Evolutionary conservation across 37 sponge, comb jelly and placozoan species (phyloP).

Genomic region (Ephydatia muelleri): DNA sequence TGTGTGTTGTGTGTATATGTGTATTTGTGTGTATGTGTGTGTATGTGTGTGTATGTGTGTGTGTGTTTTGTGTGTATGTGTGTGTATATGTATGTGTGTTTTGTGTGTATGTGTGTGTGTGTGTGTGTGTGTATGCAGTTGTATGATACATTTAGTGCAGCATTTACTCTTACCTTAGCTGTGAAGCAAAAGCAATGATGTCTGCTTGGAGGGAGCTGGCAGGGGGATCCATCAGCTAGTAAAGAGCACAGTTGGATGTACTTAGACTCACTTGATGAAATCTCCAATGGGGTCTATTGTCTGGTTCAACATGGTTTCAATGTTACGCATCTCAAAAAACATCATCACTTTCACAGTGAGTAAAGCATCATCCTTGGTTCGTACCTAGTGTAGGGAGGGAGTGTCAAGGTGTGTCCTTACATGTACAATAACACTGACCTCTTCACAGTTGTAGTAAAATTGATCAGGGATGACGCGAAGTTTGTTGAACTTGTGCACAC

Average conservation of each 20-base stretch:
- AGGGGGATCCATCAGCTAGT: not conserved
- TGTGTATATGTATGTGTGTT: too few relatives aligned
- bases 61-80: too few relatives aligned
- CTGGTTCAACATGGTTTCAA: constrained; percentile 81
- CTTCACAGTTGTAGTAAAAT: constrained; percentile 85
- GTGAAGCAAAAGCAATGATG: constrained; percentile 83
- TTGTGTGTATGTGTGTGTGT: too few relatives aligned
- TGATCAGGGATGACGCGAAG: constrained; percentile 93
- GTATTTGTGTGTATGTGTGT: too few relatives aligned
- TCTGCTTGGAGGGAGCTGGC: constrained; percentile 80
- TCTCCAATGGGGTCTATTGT: constrained; percentile 89
- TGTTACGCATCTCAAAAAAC: constrained; percentile 85
- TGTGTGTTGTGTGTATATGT: too few relatives aligned
- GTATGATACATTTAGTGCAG: too few relatives aligned
- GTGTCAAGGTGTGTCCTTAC: not conserved
- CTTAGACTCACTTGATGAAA: constrained; percentile 78
- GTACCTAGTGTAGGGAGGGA: constrained; percentile 29
- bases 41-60: too few relatives aligned
- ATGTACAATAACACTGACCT: constrained; percentile 34
- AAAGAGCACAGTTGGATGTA: not conserved
- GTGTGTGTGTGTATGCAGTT: too few relatives aligned
- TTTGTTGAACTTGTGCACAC: constrained; percentile 71
- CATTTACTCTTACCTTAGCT: constrained; percentile 51
- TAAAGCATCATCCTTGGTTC: constrained; percentile 91
- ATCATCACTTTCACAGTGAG: constrained; percentile 88